Conservation (phyloP, 1,140 invertebrate species). For the Tyrophagus putrescentiae region DNA sequence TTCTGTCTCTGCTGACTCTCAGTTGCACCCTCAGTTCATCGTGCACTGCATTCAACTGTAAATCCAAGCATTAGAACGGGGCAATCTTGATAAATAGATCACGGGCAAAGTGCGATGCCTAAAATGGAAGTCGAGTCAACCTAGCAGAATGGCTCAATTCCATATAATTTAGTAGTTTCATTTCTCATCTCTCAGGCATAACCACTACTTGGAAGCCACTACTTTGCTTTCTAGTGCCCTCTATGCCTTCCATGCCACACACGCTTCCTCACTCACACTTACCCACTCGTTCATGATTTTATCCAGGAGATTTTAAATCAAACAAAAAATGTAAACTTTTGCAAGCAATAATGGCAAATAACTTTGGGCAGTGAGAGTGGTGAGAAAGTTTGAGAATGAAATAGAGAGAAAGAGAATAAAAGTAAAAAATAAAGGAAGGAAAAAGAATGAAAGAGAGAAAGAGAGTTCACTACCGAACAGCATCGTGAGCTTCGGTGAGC, state of each 20-base stretch:
- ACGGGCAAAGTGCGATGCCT: neutral
- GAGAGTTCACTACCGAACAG: neutral
- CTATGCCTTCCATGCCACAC: too few relatives aligned
- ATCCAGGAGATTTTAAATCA: neutral
- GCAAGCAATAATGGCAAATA: conserved; percentile 1
- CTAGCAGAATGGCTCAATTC: conserved; percentile 11
- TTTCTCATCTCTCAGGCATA: conserved; percentile 3
- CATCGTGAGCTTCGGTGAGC: neutral
- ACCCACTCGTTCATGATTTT: neutral
- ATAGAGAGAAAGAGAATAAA: neutral
- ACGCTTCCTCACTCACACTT: too few relatives aligned
- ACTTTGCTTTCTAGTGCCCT: neutral
- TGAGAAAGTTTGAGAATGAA: neutral
- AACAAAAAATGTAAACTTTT: conserved; percentile 11
- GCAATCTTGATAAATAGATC: conserved; percentile 13
- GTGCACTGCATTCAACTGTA: neutral
- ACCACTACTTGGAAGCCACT: neutral
- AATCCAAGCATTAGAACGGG: conserved; percentile 1
- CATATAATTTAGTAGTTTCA: conserved; percentile 9
- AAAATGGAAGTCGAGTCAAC: conserved; percentile 7
- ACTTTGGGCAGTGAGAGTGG: neutral
- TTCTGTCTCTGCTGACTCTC: neutral
- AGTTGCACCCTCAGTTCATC: neutral
- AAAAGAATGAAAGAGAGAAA: conserved; percentile 14
- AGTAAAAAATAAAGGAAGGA: neutral